Evolutionary conservation across 2,888 invertebrate genomes (phyloP), one percentile per base, ranked within the genome.

Genomic region (Platynereis dumerilii): DNA sequence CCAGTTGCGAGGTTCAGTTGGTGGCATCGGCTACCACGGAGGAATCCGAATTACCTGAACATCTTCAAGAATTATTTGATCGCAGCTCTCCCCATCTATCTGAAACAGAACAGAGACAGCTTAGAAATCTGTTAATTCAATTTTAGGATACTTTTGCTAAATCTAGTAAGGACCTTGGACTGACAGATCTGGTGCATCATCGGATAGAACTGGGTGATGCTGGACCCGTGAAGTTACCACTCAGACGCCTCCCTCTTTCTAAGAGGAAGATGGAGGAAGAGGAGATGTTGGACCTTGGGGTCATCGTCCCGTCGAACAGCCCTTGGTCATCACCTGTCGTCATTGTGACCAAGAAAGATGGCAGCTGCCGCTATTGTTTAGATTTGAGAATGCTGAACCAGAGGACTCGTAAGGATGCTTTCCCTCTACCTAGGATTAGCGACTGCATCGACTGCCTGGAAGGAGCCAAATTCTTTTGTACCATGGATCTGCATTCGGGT

Each of bases 361-460:
- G 65, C 12, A 29, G 60, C 10, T 15, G 28, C 1, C n/a, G 69
- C 17, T 65, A 69, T 24, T 72, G 72, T 56, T 57, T 71, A 1
- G 71, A 72, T 45, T 72, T 69, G 34, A 0, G 72, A 15, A 0
- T 34, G 34, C 34, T 34, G 27, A 70, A 26, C 53, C 56, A 20
- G 7, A 57, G 65, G 15, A 70, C 71, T 2, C 20, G 26, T 0
- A 66, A 69, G 42, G 71, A 72, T 57, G 61, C 66, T 0, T 67
- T 67, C 44, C 71, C 68, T 0, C 29, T 72, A 2, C 70, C 72
- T 12, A 60, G 42, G 27, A 62, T 72, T n/a, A 55, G 54, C 2
- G 58, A 65, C 3, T 60, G 64, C 24, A 52, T 76, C 1, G 72
- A 69, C 52, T 48, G 62, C 15, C 54, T 74, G 20, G 28, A 69